Percentiles rank a stretch among this genome's conserved stretches.
phyloP scores from a whole-genome alignment of 2,113 vertebrate species.

The Cricetomys ansorgei region DNA sequence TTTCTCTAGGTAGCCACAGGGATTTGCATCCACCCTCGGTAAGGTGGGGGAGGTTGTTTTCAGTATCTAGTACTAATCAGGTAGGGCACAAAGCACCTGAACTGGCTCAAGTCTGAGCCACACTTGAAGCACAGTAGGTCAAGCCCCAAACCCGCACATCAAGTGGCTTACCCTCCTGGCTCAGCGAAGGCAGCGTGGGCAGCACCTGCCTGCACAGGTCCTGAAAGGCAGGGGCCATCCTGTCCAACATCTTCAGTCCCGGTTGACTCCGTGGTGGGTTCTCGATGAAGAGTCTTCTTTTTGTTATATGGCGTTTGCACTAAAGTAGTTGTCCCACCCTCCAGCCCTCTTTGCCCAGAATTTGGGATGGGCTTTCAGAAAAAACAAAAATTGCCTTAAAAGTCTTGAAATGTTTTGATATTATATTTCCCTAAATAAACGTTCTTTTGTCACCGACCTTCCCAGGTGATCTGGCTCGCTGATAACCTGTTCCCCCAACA shows the following conservation, averaged over 20 bases:
- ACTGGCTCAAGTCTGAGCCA: background rate
- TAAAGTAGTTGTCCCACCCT: background rate
- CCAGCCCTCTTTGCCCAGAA: background rate
- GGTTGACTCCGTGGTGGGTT: background rate
- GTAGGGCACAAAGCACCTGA: background rate
- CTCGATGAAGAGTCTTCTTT: background rate
- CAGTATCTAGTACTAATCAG: background rate
- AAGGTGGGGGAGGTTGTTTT: background rate
- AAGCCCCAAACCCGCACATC: background rate
- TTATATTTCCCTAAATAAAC: slow-evolving; percentile 5
- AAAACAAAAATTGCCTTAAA: slow-evolving; percentile 40
- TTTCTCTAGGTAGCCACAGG: background rate
- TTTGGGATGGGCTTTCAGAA: background rate
- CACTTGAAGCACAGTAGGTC: background rate
- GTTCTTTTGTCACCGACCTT: background rate
- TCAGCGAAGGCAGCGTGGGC: slow-evolving; percentile 80
- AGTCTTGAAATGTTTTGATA: background rate
- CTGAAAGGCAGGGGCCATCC: slow-evolving; percentile 40
- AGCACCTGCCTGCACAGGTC: slow-evolving; percentile 67
- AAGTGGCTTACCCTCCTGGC: slow-evolving; percentile 79
- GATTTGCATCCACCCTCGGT: background rate
- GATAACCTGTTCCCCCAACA: background rate
- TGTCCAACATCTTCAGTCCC: slow-evolving; percentile 79
- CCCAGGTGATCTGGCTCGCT: background rate
- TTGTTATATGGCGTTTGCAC: background rate